Evolutionary conservation across 2,888 invertebrate species (phyloP), one percentile per base, ranked within the genome.

Genomic region (Volucella inanis): DNA sequence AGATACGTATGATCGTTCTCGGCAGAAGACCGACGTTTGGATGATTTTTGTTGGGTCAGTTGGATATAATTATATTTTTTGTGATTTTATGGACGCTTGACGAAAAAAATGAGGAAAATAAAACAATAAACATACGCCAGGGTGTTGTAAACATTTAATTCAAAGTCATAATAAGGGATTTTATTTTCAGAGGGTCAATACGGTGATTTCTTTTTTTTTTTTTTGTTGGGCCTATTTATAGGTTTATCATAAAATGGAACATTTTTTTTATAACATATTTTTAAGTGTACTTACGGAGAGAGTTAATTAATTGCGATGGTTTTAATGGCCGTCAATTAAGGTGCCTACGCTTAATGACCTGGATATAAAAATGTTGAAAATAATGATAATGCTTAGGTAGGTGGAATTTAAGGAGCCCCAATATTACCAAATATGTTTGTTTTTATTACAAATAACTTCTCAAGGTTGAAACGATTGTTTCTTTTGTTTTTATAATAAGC

Each of bases 91-190:
- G 57, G 12, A 45, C 0, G 0, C 0, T 15, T 41, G 39, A 43
- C 12, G 15, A 8, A 18, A 59, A 18, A 18, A 8, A 15, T 6
- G 49, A 14, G 11, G 49, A n/a, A 22, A n/a, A n/a, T n/a, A 52
- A 54, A 52, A 6, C 31, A 31, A 31, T 6, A 18, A 59, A 31
- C 59, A 68, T 68, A 68, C 52, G 76, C 70, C 57, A 15, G 57
- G 57, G 57, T 49, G 70, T 47, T 70, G 52, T 59, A 39, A 68
- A 61, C 67, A 67, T 61, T 45, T 68, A 68, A 68, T 68, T 52
- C 68, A 38, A 52, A 68, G n/a, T 39, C 61, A 76, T 68, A 76
- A 61, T 45, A 4, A 43, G 12, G 52, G 38, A 43, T 61, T 76
- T 50, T 38, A 43, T 61, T 52, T 54, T 14, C 15, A 38, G 18